Evolutionary conservation across 2,888 invertebrate genomes (phyloP).

Genomic region (Biston stratarius): DNA sequence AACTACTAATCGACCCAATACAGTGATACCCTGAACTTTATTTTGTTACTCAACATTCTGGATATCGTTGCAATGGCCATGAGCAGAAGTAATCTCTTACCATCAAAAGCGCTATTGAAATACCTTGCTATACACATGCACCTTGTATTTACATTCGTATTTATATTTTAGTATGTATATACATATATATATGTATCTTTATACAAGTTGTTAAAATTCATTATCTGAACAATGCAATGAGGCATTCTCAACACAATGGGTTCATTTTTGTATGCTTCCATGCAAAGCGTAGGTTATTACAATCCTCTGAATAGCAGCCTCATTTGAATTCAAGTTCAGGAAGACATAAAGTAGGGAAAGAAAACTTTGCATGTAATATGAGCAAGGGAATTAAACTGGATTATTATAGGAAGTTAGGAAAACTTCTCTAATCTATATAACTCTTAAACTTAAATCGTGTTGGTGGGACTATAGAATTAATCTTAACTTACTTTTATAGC

Average conservation of each 20-base stretch:
- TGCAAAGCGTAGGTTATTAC: constrained; percentile 15
- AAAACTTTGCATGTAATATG: constrained; percentile 24
- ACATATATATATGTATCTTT: no score
- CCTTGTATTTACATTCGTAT: no score
- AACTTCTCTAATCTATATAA: constrained; percentile 21
- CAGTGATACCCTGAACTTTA: no score
- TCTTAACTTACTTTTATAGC: neutral
- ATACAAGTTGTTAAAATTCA: neutral
- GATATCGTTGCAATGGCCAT: no score
- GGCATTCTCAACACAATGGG: constrained; percentile 9
- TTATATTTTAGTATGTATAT: no score
- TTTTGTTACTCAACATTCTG: no score
- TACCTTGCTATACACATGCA: no score
- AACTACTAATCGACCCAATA: no score
- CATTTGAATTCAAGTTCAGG: constrained; percentile 23
- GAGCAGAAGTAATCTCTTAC: no score
- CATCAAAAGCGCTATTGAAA: no score
- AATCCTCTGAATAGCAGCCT: constrained; percentile 15
- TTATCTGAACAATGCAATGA: constrained; percentile 6
- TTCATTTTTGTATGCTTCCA: constrained; percentile 7
- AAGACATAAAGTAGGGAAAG: constrained; percentile 20
- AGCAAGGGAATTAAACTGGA: constrained; percentile 18
- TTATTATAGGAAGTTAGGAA: constrained; percentile 16
- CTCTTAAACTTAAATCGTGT: constrained; percentile 30
- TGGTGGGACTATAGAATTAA: constrained; percentile 2